phyloP scores from a whole-genome alignment of 1,140 invertebrate species.

The Pseudomyrmex dendroicus region DNA sequence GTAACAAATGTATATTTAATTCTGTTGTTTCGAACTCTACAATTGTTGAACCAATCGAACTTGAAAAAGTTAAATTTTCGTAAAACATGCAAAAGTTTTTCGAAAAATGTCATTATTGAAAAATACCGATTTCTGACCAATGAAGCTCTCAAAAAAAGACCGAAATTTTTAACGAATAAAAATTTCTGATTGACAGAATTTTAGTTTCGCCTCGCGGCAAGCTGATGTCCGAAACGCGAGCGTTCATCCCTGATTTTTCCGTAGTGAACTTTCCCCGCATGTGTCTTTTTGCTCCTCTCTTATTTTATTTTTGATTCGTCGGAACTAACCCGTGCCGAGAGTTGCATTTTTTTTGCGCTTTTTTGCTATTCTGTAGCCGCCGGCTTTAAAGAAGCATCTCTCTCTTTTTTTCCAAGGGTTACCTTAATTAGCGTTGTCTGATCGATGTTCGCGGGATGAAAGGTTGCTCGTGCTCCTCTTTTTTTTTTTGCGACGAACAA shows the following conservation, averaged over 20 bases:
- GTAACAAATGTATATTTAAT: neutral
- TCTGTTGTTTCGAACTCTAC: no score
- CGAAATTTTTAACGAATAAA: slow-evolving; percentile 38
- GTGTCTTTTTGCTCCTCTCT: slow-evolving; percentile 18
- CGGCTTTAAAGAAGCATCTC: slow-evolving; percentile 30
- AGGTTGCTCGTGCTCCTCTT: slow-evolving; percentile 27
- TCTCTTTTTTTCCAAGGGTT: slow-evolving; percentile 35
- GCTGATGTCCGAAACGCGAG: slow-evolving; percentile 17
- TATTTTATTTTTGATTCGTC: slow-evolving; percentile 54
- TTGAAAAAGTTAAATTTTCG: no score
- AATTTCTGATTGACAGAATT: slow-evolving; percentile 57
- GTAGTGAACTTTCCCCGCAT: slow-evolving; percentile 32
- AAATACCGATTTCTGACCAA: slow-evolving; percentile 5
- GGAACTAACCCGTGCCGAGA: slow-evolving; percentile 10
- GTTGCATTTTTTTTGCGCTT: slow-evolving; percentile 27
- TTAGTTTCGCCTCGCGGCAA: slow-evolving; percentile 30
- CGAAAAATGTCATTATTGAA: neutral
- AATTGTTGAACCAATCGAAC: no score
- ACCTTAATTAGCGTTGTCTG: slow-evolving; percentile 55
- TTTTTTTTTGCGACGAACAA: slow-evolving; percentile 15
- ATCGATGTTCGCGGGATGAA: slow-evolving; percentile 50
- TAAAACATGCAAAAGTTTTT: neutral
- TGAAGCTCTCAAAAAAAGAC: neutral
- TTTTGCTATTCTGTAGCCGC: slow-evolving; percentile 23
- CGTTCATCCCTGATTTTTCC: slow-evolving; percentile 29